Evolutionary conservation across 1,140 invertebrate genomes (phyloP), one percentile per base, ranked within the genome.

Genomic region (Diorhabda elongata): DNA sequence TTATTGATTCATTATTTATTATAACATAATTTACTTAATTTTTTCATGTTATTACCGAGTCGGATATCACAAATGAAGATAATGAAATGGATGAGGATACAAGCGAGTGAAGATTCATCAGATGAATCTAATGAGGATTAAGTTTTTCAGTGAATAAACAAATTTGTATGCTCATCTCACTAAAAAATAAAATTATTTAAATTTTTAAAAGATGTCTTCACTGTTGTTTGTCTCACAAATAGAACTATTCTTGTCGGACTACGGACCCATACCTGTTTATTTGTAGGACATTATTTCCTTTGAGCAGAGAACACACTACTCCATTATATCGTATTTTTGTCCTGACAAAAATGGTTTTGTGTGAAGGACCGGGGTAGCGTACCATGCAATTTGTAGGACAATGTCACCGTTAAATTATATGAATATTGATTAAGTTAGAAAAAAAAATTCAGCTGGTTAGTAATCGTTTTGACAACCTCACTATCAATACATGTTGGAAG

Each of bases 271-370:
- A n/a, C 9, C 8, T 3, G 26, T 9, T n/a, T 9, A 26, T 60
- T 9, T 26, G 8, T 60, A 60, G 58, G 58, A 26, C 58, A 60
- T 60, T 60, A 26, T 60, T 60, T 60, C 26, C 9, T 60, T 60
- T 42, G 42, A 42, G 26, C 26, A 26, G 26, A 60, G 26, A n/a
- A 42, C 26, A 60, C 58, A 60, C 58, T 26, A 26, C 26, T 26
- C 26, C 26, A 26, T 26, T 26, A 26, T 26, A 1, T 60, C 6
- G 6, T 60, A 6, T 9, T 9, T 52, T 60, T 60, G 58, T 60
- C 58, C 58, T 60, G 7, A 60, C 9, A 60, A 60, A 60, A 60
- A 60, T 60, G 58, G 58, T 60, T 26, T 42, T 60, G 58, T 60
- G 58, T n/a, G n/a, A n/a, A 52, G 5, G 8, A 52, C 45, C 2